Evolutionary conservation across 2,113 vertebrate genomes (phyloP), one percentile per base, ranked within the genome.

Genomic region (Otis tarda): DNA sequence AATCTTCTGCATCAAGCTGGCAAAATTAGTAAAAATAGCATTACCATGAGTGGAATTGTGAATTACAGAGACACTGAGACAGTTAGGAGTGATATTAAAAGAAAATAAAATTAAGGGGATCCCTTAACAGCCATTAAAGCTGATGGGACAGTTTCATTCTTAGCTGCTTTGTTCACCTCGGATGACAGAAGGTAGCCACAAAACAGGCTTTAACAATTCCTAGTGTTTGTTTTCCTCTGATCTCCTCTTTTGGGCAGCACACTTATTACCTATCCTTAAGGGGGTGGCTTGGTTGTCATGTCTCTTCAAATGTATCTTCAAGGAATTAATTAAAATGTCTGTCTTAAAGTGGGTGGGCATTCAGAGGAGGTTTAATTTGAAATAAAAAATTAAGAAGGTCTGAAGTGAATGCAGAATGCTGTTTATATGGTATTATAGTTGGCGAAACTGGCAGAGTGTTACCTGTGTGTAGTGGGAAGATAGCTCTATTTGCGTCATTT

Each of bases 311-410:
- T 71, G 22, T n/a, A 64, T 76, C 41, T 56, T 64, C 39, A 74
- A 39, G 35, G 24, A 88, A 24, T 83, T 68, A 93, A 92, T 88
- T 90, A 87, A 89, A 71, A 31, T 50, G 22, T 22, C 25, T 45
- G 74, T 59, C 69, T 75, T 79, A 19, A 90, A 92, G 90, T 75
- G 73, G 81, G 43, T n/a, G 50, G 69, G 56, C 45, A 70, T 77
- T 67, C 65, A 74, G 70, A 90, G 61, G 49, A 61, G 65, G 31
- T 27, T 77, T 94, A 55, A n/a, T 91, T 69, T 93, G 37, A 70
- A 83, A 70, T 53, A 28, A 27, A 78, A 91, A 91, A 83, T 87
- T 87, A 45, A 79, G 84, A 77, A 71, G 18, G 17, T 89, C 64
- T 83, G 21, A 79, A 47, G 55, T 35, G 61, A 65, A 61, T 90